Conservation (phyloP, 2,797 vertebrate genomes). For the Lithobates sylvaticus region DNA sequence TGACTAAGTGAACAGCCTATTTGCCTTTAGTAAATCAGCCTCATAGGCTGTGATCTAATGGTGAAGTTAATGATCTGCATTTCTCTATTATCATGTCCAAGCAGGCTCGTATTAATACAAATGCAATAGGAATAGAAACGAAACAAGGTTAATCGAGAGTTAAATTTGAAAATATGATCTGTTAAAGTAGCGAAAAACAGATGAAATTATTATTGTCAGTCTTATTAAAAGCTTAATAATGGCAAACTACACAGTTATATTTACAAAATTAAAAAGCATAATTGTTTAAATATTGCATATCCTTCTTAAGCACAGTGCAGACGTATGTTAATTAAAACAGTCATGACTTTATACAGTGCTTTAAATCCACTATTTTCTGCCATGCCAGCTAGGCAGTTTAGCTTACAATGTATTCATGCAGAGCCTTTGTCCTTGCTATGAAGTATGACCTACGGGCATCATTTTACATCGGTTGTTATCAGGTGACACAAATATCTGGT, state of each 20-base stretch:
- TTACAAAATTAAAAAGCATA: conserved; percentile 35
- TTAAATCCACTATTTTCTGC: conserved; percentile 37
- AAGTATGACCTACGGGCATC: conserved; percentile 16
- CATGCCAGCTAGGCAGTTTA: conserved; percentile 33
- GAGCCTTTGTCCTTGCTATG: conserved; percentile 8
- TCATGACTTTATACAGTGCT: conserved; percentile 44
- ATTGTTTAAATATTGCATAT: conserved; percentile 48
- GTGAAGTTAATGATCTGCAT: too few relatives aligned
- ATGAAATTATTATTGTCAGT: conserved; percentile 10
- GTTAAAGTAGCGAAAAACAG: background rate
- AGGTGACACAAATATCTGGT: background rate
- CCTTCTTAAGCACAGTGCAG: conserved; percentile 40
- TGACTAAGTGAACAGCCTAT: too few relatives aligned
- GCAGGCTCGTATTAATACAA: background rate
- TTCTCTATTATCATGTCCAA: background rate
- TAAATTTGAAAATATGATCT: conserved; percentile 14
- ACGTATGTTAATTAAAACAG: conserved; percentile 58
- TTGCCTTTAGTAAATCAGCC: too few relatives aligned
- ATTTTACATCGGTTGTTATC: conserved; percentile 19
- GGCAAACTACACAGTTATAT: conserved; percentile 25
- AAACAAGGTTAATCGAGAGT: background rate
- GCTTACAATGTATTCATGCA: conserved; percentile 38
- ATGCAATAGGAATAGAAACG: background rate
- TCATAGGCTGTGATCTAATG: too few relatives aligned
- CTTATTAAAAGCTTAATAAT: conserved; percentile 10